These are phyloP conservation scores for Ophioninae sp. DNA, from an alignment of 2,888 invertebrate species.

Conservation along the genomic window DNA sequence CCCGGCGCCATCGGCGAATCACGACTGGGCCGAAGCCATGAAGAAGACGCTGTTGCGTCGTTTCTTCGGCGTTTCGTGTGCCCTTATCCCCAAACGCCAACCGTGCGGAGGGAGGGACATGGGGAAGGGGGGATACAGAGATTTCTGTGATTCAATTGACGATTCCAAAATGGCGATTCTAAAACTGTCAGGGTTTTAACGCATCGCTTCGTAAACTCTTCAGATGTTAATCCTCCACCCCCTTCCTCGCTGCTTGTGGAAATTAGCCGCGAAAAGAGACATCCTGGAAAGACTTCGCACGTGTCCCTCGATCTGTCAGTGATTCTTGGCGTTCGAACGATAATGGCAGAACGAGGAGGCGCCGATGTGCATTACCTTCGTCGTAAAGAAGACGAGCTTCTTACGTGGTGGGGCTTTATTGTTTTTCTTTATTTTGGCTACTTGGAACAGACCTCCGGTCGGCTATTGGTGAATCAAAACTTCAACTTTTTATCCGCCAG, in stretches of 20 bases:
- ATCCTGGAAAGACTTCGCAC: neutral
- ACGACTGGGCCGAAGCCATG: constrained; percentile 58
- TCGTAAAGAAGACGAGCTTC: constrained; percentile 18
- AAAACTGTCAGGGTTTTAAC: constrained; percentile 68
- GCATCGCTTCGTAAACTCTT: constrained; percentile 52
- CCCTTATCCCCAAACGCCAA: constrained; percentile 32
- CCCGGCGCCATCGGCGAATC: constrained; percentile 67
- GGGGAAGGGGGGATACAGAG: neutral
- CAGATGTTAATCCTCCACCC: constrained; percentile 53
- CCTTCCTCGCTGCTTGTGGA: constrained; percentile 4
- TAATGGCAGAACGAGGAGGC: neutral
- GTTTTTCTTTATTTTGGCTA: neutral
- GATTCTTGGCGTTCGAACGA: neutral
- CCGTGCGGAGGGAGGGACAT: too few species aligned
- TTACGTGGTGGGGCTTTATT: neutral
- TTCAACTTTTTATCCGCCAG: too few species aligned
- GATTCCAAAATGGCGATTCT: constrained; percentile 63
- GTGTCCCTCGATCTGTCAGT: neutral
- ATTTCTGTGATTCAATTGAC: constrained; percentile 37
- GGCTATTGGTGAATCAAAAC: too few species aligned
- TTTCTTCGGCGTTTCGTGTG: constrained; percentile 44
- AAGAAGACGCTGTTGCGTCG: constrained; percentile 38
- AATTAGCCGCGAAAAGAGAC: constrained; percentile 18
- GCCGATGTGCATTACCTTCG: constrained; percentile 1
- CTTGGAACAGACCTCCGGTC: too few species aligned